These are phyloP conservation scores for Gymnothorax reevesii DNA, from an alignment of 2,797 vertebrate species.

Conservation along the genomic window DNA sequence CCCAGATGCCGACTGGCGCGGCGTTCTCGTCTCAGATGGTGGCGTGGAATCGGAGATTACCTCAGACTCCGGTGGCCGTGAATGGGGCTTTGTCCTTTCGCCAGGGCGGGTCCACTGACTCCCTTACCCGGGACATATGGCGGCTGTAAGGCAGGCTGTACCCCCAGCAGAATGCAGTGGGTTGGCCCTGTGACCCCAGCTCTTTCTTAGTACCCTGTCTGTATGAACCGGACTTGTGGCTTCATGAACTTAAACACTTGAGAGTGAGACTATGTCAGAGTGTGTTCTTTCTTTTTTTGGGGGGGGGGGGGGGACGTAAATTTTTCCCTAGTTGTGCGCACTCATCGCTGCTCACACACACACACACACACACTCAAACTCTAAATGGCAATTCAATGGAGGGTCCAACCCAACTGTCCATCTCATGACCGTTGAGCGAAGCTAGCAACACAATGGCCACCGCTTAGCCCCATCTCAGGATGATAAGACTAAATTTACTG, in stretches of 20 bases:
- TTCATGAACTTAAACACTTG: conserved; percentile 77
- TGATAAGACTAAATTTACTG: conserved; percentile 67
- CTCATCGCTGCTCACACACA: conserved; percentile 28
- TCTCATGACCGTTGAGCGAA: not conserved
- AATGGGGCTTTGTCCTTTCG: conserved; percentile 73
- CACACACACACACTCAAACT: conserved; percentile 27
- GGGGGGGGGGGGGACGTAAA: conserved; percentile 38
- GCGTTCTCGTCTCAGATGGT: conserved; percentile 57
- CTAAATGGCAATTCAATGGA: not conserved
- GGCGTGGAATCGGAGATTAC: conserved; percentile 69
- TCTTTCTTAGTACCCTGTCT: conserved; percentile 61
- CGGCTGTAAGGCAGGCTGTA: conserved; percentile 66
- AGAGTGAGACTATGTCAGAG: conserved; percentile 50
- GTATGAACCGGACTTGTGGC: conserved; percentile 55
- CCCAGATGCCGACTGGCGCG: conserved; percentile 57
- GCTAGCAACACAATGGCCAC: conserved; percentile 25
- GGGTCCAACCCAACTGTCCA: not conserved
- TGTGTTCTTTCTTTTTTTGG: conserved; percentile 23
- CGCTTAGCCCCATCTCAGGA: conserved; percentile 53
- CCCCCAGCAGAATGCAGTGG: conserved; percentile 64
- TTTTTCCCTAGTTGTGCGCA: conserved; percentile 15
- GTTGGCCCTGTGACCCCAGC: conserved; percentile 68
- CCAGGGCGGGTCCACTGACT: conserved; percentile 70
- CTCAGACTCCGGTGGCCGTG: conserved; percentile 59
- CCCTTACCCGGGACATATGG: conserved; percentile 74